Conservation (phyloP, 2,113 vertebrate species). For the Notarius lentiginosus region DNA sequence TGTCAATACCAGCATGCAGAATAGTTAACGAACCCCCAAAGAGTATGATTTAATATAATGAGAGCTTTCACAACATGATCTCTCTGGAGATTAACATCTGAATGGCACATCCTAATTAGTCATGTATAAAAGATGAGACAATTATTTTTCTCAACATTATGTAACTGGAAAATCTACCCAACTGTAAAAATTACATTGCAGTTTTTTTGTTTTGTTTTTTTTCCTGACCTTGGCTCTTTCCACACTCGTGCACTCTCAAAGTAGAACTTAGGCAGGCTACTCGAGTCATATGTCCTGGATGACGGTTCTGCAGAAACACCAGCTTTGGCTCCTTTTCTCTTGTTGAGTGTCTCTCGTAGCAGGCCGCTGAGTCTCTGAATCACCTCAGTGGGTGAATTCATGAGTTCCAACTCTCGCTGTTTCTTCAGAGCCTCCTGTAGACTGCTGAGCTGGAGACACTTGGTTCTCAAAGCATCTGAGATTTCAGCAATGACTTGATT, state of each 20-base stretch:
- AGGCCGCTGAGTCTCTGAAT: slow-evolving; percentile 61
- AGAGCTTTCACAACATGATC: slow-evolving; percentile 36
- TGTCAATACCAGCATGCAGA: slow-evolving; percentile 22
- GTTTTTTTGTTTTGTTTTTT: background rate
- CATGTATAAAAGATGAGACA: slow-evolving; percentile 28
- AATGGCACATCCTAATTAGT: slow-evolving; percentile 37
- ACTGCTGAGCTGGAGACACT: slow-evolving; percentile 82
- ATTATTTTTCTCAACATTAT: background rate
- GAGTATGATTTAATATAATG: slow-evolving; percentile 44
- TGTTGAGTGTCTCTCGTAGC: slow-evolving; percentile 69
- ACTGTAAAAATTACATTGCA: background rate
- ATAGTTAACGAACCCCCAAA: slow-evolving; percentile 40
- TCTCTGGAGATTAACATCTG: slow-evolving; percentile 35
- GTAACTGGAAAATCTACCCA: background rate
- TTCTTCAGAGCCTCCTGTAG: slow-evolving; percentile 80
- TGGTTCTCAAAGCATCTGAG: slow-evolving; percentile 82
- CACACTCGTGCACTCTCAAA: slow-evolving; percentile 85
- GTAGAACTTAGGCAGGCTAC: slow-evolving; percentile 78
- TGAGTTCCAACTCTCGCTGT: slow-evolving; percentile 66
- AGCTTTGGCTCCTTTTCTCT: slow-evolving; percentile 86
- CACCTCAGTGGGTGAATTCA: slow-evolving; percentile 69
- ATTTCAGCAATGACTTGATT: slow-evolving; percentile 76
- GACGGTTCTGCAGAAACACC: slow-evolving; percentile 91
- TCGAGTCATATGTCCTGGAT: slow-evolving; percentile 78
- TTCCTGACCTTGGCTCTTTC: slow-evolving; percentile 84